Base-by-base conservation (phyloP, 2,888 invertebrate species). In the Cerceris ruficornis region DNA sequence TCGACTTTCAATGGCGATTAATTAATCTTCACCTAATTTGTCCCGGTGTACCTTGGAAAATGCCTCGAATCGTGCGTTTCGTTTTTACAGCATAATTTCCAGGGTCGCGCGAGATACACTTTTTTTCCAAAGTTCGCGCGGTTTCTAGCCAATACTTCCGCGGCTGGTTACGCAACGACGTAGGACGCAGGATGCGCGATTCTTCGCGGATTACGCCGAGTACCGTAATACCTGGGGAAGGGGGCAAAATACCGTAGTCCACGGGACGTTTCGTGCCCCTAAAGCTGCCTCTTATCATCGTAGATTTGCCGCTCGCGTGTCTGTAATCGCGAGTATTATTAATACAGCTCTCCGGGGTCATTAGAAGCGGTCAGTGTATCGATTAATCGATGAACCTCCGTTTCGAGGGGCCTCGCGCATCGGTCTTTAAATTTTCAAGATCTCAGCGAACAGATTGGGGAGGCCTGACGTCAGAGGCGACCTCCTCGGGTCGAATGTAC, bases 351-450 rank as follows among this genome's bases (percentile, higher is more conserved):
- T 9, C 39, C n/a, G 64, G 74, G 83, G 82, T 76, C 85, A 73
- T 80, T 78, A 78, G 80, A 69, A 74, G 73, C 72, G 85, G 80
- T 58, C 79, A 79, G 60, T 77, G 69, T 82, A 86, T 87, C 68
- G 85, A 86, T 84, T 83, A 85, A 85, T 83, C 86, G 73, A 86
- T 83, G 74, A 52, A 66, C 68, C 15, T 62, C 46, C 55, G n/a
- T 50, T 43, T 41, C 39, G 43, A 59, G 13, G 14, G 6, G 41
- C 14, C 41, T 41, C 49, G 52, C 57, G 11, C 66, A 58, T 59
- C 14, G 1, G n/a, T 52, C 11, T 2, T 52, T 52, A 13, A 13
- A 52, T 52, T 52, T 14, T 13, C 6, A 46, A 11, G 46, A 46
- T 6, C 11, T 1, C 28, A 1, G 9, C 9, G 1, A 28, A 7